phyloP scores from a whole-genome alignment of 2,113 vertebrate species.

The Fregetta grallaria region DNA sequence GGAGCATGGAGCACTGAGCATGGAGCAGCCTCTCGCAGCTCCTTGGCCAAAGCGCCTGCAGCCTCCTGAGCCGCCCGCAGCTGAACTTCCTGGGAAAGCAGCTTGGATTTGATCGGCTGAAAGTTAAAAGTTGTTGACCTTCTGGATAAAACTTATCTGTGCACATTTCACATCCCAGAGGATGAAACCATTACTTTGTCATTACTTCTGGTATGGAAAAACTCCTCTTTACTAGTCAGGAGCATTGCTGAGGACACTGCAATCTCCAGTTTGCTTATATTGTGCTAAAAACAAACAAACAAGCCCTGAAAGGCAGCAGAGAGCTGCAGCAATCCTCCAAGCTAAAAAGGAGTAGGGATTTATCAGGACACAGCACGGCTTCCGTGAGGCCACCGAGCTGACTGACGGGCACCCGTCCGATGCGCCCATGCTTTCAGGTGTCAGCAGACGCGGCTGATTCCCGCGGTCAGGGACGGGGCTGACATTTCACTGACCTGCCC shows the following conservation, averaged over 20 bases:
- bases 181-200: not conserved
- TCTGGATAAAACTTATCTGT: not conserved
- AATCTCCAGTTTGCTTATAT: not conserved
- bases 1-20: not conserved
- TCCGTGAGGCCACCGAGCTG: fast-evolving
- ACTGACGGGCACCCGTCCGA: fast-evolving
- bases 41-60: not conserved
- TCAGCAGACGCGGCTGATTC: not conserved
- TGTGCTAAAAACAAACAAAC: slow-evolving; percentile 8
- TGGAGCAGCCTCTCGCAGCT: not conserved
- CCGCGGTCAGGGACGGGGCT: not conserved
- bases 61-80: not conserved
- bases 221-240: not conserved
- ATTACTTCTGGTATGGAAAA: not conserved
- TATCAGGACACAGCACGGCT: not conserved
- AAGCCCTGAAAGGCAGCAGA: not conserved
- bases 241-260: not conserved
- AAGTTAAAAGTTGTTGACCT: slow-evolving; percentile 12
- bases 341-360: not conserved
- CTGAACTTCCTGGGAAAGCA: not conserved
- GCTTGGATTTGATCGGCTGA: not conserved
- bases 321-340: not conserved
- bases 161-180: not conserved
- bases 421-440: fast-evolving
- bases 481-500: not conserved